These are phyloP conservation scores for Drosophila ochracea DNA, from an alignment of 2,888 invertebrate genomes.

Conservation along the genomic window DNA sequence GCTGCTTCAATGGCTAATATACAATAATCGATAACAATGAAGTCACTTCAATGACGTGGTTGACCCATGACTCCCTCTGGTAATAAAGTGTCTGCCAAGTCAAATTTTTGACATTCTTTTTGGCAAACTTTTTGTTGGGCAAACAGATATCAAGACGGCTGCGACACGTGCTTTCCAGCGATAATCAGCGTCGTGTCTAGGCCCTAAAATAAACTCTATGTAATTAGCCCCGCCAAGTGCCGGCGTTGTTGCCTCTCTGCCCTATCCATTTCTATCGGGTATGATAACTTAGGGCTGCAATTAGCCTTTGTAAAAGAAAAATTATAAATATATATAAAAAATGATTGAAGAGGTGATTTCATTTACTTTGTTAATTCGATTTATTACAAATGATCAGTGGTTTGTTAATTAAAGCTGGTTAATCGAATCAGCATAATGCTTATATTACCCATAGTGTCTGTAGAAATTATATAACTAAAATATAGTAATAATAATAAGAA, in stretches of 20 bases:
- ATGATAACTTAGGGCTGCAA: not conserved
- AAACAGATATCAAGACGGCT: conserved; percentile 34
- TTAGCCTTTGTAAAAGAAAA: not conserved
- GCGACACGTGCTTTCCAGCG: conserved; percentile 74
- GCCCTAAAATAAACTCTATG: conserved; percentile 80
- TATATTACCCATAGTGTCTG: not conserved
- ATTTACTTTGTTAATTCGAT: not conserved
- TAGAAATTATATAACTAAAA: not conserved
- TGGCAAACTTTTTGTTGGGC: conserved; percentile 53
- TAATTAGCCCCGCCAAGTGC: conserved; percentile 76
- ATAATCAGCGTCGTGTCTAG: conserved; percentile 78
- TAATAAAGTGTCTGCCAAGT: conserved; percentile 63
- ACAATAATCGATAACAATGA: not conserved
- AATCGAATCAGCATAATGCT: not conserved
- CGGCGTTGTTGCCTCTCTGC: conserved; percentile 22
- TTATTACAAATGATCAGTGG: not conserved
- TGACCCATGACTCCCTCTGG: conserved; percentile 37
- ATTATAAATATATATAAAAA: not conserved
- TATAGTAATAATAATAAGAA: not conserved
- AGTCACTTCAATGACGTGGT: not conserved
- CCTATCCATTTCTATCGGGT: not conserved
- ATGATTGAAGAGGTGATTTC: not conserved
- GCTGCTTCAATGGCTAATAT: not conserved
- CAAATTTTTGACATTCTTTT: conserved; percentile 57
- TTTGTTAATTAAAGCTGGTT: not conserved